Percentiles rank a stretch among this genome's conserved stretches.
phyloP scores from a whole-genome alignment of 2,113 vertebrate species.

The Deroptyus accipitrinus region DNA sequence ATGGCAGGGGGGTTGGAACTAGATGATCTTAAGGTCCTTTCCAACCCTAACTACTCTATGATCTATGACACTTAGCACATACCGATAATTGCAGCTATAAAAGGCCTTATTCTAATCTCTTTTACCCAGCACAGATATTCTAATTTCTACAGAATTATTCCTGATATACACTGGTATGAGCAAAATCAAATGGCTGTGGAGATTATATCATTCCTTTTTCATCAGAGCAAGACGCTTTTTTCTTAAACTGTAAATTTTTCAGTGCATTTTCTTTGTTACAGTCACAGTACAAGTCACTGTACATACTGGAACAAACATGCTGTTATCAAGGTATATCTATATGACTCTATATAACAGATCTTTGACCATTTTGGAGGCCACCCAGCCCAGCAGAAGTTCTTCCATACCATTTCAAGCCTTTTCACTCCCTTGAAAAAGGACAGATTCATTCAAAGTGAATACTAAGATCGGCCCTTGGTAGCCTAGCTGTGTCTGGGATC shows the following conservation, averaged over 20 bases:
- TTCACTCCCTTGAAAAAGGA: neutral
- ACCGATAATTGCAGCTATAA: neutral
- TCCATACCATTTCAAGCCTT: neutral
- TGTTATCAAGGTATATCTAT: neutral
- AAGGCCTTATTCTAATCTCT: neutral
- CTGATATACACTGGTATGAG: neutral
- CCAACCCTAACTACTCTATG: too few relatives aligned
- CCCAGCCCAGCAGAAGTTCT: neutral
- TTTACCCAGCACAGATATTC: neutral
- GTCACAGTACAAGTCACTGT: neutral
- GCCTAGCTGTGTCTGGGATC: fast-evolving
- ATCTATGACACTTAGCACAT: neutral
- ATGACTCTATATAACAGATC: neutral
- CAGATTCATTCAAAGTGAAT: neutral
- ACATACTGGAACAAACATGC: neutral
- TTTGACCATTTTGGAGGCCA: neutral
- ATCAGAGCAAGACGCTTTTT: neutral
- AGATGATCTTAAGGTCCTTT: too few relatives aligned
- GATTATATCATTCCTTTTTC: neutral
- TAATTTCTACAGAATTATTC: neutral
- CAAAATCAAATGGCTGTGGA: neutral
- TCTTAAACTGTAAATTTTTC: neutral
- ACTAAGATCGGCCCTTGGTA: neutral
- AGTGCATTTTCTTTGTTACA: neutral
- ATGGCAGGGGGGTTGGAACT: too few relatives aligned